A percentile compares a stretch with the other conserved stretches of the same genome.
These are phyloP conservation scores for Caenorhabditis briggsae DNA, from an alignment of 1,140 invertebrate species.

Conservation along the genomic window DNA sequence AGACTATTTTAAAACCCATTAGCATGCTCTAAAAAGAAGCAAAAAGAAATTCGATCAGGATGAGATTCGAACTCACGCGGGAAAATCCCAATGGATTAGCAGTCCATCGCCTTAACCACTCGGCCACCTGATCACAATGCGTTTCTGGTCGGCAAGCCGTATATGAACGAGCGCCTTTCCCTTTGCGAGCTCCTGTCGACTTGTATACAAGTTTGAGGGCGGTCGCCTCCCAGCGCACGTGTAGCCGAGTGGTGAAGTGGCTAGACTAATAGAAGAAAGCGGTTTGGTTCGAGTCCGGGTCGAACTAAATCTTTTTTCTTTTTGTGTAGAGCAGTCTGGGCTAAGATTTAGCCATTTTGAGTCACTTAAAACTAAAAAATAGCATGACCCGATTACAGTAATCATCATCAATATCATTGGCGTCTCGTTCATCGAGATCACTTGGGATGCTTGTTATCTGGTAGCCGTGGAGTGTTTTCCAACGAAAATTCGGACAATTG, in stretches of 20 bases:
- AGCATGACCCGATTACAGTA: constrained; percentile 42
- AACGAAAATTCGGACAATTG: constrained; percentile 87
- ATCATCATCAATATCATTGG: constrained; percentile 63
- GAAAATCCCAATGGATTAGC: constrained; percentile 76
- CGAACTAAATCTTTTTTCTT: constrained; percentile 70
- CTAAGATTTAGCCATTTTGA: no score
- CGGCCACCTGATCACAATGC: constrained; percentile 70
- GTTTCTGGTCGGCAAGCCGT: neutral
- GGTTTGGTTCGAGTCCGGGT: constrained; percentile 76
- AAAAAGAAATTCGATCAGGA: constrained; percentile 73
- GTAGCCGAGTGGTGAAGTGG: constrained; percentile 76
- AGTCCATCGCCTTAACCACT: constrained; percentile 69
- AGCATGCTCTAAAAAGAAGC: neutral
- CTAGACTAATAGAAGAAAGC: constrained; percentile 76
- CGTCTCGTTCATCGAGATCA: constrained; percentile 61
- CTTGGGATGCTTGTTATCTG: constrained; percentile 64
- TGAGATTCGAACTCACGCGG: constrained; percentile 77
- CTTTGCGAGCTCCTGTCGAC: neutral
- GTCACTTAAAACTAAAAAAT: no score
- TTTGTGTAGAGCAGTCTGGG: no score
- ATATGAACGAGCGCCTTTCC: neutral
- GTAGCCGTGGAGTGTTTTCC: constrained; percentile 83
- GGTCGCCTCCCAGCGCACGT: constrained; percentile 58
- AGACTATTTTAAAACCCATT: neutral
- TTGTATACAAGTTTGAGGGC: neutral